Percentiles rank a stretch among this genome's conserved stretches.
These are phyloP conservation scores for Hydropsyche tenuis DNA, from an alignment of 1,140 invertebrate genomes.

Conservation along the genomic window DNA sequence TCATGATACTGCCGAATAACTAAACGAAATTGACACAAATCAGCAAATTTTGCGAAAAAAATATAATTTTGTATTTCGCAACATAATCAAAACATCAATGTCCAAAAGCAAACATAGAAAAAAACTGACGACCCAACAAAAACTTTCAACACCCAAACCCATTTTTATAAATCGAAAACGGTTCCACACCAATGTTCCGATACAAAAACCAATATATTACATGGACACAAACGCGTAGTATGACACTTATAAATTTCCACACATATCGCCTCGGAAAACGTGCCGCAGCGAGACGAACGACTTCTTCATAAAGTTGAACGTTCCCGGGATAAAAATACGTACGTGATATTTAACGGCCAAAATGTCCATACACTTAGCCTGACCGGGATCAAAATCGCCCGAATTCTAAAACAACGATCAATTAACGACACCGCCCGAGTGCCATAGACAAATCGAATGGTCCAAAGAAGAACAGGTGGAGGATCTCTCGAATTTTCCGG, in stretches of 20 bases:
- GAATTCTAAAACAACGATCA: background rate
- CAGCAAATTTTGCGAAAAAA: too few relatives aligned
- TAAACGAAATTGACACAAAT: too few relatives aligned
- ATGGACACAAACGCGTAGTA: background rate
- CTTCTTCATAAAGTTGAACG: conserved; percentile 15
- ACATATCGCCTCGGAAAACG: too few relatives aligned
- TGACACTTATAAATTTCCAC: conserved; percentile 19
- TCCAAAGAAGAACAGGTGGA: background rate
- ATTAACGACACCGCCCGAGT: background rate
- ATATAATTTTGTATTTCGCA: too few relatives aligned
- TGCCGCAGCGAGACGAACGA: background rate
- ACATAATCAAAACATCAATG: too few relatives aligned
- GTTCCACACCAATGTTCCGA: background rate
- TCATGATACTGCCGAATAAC: too few relatives aligned
- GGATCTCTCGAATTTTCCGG: too few relatives aligned
- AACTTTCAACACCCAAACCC: too few relatives aligned
- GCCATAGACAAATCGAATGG: background rate
- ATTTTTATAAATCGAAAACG: too few relatives aligned
- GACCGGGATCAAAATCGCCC: background rate
- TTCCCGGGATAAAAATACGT: conserved; percentile 16
- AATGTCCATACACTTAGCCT: background rate
- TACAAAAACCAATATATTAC: conserved; percentile 10
- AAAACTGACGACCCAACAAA: too few relatives aligned
- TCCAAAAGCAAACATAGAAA: too few relatives aligned
- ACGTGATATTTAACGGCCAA: background rate